These are phyloP conservation scores for Hirtodrosophila trivittata DNA, from an alignment of 2,888 invertebrate species.

Conservation along the genomic window DNA sequence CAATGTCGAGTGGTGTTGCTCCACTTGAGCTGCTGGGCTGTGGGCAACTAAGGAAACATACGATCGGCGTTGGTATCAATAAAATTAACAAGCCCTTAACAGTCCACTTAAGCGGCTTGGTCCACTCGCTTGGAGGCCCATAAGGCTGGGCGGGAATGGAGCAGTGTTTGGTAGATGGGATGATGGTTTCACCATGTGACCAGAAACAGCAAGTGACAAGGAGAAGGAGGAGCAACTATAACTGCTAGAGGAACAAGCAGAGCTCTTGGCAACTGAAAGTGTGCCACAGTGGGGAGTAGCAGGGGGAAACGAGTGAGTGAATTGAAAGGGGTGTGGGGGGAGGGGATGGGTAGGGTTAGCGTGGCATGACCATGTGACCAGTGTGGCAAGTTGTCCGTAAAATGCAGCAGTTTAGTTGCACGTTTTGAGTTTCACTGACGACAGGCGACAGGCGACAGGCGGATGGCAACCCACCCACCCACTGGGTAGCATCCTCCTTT, in stretches of 20 bases:
- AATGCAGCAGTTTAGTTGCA: constrained; percentile 62
- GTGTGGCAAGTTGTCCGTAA: constrained; percentile 45
- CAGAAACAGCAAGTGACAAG: constrained; percentile 30
- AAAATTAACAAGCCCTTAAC: constrained; percentile 66
- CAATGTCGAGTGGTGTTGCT: constrained; percentile 40
- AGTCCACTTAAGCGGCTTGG: constrained; percentile 59
- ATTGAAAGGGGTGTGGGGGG: background rate
- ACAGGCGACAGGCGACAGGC: constrained; percentile 31
- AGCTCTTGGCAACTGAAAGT: constrained; percentile 25
- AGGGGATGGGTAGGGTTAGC: background rate
- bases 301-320: no score
- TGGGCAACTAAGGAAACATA: constrained; percentile 17
- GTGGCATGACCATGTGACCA: constrained; percentile 24
- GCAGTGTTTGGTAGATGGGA: background rate
- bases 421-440: constrained; percentile 62
- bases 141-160: constrained; percentile 33
- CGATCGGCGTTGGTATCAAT: constrained; percentile 56
- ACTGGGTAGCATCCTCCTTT: no score
- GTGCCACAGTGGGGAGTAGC: constrained; percentile 8
- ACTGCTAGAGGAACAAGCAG: constrained; percentile 18
- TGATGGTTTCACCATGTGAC: constrained; percentile 8
- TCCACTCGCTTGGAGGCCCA: constrained; percentile 48
- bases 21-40: no score
- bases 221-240: background rate
- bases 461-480: background rate